phyloP scores from a whole-genome alignment of 2,888 invertebrate species.

The Chesias legatella region DNA sequence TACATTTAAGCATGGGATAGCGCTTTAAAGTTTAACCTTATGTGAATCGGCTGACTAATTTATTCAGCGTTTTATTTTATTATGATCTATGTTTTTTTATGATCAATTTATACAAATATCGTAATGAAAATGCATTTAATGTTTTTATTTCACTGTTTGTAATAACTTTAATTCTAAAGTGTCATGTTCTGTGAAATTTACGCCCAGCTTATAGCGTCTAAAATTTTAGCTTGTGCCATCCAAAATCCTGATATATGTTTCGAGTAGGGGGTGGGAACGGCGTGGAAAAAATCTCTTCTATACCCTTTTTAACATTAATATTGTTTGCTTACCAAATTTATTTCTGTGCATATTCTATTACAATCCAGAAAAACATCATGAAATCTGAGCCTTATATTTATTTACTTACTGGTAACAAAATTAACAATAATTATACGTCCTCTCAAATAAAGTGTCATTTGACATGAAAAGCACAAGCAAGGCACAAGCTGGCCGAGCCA shows the following conservation, averaged over 20 bases:
- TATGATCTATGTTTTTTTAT: slow-evolving; percentile 30
- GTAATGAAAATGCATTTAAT: not conserved
- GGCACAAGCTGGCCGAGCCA: not conserved
- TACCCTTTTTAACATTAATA: slow-evolving; percentile 60
- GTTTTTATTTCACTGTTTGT: slow-evolving; percentile 39
- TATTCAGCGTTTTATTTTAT: too few relatives aligned
- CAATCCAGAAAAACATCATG: too few relatives aligned
- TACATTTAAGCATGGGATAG: slow-evolving; percentile 29
- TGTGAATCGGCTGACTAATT: too few relatives aligned
- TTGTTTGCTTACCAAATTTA: slow-evolving; percentile 44
- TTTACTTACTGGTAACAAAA: too few relatives aligned
- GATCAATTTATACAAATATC: slow-evolving; percentile 27
- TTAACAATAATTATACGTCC: too few relatives aligned
- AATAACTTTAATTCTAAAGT: slow-evolving; percentile 55
- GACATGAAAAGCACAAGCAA: too few relatives aligned
- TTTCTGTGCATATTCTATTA: slow-evolving; percentile 29
- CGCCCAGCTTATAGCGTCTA: slow-evolving; percentile 77
- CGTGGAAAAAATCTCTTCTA: slow-evolving; percentile 56
- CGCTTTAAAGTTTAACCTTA: too few relatives aligned
- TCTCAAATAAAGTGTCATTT: too few relatives aligned
- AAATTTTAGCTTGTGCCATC: slow-evolving; percentile 82
- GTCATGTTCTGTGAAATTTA: slow-evolving; percentile 79
- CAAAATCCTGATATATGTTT: slow-evolving; percentile 85
- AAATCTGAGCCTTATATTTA: too few relatives aligned
- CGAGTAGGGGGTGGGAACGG: slow-evolving; percentile 53